Conservation (phyloP, 2,888 invertebrate species). For the Labia minor region DNA sequence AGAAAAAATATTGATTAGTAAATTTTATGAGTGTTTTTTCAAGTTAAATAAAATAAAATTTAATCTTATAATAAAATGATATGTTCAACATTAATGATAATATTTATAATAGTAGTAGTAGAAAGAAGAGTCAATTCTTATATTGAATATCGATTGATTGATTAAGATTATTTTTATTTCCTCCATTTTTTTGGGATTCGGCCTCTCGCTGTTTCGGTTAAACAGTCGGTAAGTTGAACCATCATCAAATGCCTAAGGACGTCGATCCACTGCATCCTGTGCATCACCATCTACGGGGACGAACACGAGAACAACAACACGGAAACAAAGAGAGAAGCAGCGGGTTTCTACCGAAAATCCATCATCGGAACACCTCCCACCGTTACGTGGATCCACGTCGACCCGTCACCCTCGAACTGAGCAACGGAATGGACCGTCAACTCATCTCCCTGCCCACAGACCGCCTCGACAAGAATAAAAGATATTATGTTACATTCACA, state of each 20-base stretch:
- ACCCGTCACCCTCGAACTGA: conserved; percentile 55
- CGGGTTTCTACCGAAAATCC: conserved; percentile 51
- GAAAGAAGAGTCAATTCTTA: too few species aligned
- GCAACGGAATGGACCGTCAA: conserved; percentile 66
- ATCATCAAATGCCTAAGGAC: conserved; percentile 62
- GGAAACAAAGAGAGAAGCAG: conserved; percentile 38
- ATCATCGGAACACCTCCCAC: conserved; percentile 22
- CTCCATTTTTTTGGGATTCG: background rate
- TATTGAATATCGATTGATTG: too few species aligned
- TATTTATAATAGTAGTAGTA: too few species aligned
- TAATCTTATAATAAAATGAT: too few species aligned
- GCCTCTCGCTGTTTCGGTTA: conserved; percentile 31
- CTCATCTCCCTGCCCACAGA: conserved; percentile 80
- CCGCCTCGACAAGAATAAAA: conserved; percentile 74
- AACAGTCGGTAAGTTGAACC: conserved; percentile 67
- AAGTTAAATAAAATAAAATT: too few species aligned
- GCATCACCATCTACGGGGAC: conserved; percentile 30
- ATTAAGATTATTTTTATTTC: background rate
- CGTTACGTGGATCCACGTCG: conserved; percentile 32
- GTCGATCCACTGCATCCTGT: conserved; percentile 38
- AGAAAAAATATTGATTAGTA: too few species aligned
- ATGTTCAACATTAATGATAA: too few species aligned
- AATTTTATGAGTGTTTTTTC: too few species aligned
- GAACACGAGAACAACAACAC: conserved; percentile 30
- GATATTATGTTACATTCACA: conserved; percentile 86